These are phyloP conservation scores for Poecilia velifera DNA, from an alignment of 2,797 vertebrate genomes.

Conservation along the genomic window DNA sequence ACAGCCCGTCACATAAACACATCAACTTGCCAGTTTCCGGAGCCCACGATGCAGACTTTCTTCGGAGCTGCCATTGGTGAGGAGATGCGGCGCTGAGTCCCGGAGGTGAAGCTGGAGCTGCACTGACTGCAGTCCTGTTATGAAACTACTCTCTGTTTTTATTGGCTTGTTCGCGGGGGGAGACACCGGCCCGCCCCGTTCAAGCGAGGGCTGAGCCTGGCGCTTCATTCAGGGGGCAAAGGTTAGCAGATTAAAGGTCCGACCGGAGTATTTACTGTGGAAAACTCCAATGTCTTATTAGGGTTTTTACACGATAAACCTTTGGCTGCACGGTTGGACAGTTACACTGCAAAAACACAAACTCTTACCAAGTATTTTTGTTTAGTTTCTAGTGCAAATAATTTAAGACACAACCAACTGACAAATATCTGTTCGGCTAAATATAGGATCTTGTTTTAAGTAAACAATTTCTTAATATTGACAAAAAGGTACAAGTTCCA, in stretches of 20 bases:
- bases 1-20: not conserved
- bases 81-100: not conserved
- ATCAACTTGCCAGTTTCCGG: constrained; percentile 90
- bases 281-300: not conserved
- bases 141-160: constrained; percentile 42
- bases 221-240: constrained; percentile 26
- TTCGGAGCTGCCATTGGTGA: constrained; percentile 77
- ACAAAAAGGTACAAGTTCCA: no score
- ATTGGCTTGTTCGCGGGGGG: constrained; percentile 61
- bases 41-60: constrained; percentile 94
- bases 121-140: constrained; percentile 50
- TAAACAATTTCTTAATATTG: no score
- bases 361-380: no score
- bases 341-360: not conserved
- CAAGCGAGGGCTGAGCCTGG: not conserved
- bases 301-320: not conserved
- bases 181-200: constrained; percentile 55
- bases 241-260: constrained; percentile 48
- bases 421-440: no score
- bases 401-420: no score
- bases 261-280: not conserved
- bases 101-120: constrained; percentile 1
- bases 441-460: no score
- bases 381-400: no score
- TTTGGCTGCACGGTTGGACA: not conserved